Percentiles rank a stretch among this genome's conserved stretches.
These are phyloP conservation scores for Microchirus variegatus DNA, from an alignment of 2,797 vertebrate species.

Conservation along the genomic window DNA sequence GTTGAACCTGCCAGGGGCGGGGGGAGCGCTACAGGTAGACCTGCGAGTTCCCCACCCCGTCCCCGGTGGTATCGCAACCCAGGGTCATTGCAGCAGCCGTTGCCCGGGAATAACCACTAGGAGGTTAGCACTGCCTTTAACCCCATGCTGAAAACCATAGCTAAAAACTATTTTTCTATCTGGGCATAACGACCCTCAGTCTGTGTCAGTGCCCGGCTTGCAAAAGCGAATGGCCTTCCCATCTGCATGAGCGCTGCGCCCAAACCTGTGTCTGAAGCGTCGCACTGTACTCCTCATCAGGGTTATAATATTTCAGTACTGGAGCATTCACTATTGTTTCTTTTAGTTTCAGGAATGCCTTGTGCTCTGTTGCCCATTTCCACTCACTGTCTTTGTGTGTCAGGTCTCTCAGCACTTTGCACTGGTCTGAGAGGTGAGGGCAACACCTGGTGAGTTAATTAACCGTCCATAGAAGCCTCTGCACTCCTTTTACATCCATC, in stretches of 20 bases:
- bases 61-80: neutral
- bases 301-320: neutral
- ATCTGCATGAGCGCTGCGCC: constrained; percentile 21
- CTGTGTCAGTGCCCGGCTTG: neutral
- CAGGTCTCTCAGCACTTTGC: constrained; percentile 19
- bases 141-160: neutral
- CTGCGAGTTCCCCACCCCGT: no score
- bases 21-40: no score
- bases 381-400: constrained; percentile 26
- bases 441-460: constrained; percentile 30
- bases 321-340: neutral
- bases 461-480: constrained; percentile 20
- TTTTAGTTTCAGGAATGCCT: constrained; percentile 19
- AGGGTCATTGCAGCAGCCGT: neutral
- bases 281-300: constrained; percentile 8
- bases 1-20: no score
- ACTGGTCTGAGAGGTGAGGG: constrained; percentile 18
- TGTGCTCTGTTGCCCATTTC: constrained; percentile 21
- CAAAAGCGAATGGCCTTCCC: constrained; percentile 28
- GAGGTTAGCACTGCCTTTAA: no score
- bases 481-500: constrained; percentile 11
- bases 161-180: neutral
- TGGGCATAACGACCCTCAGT: neutral
- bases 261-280: constrained; percentile 28
- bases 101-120: no score